Evolutionary conservation across 2,797 vertebrate species (phyloP).

Genomic region (Agapornis canus): DNA sequence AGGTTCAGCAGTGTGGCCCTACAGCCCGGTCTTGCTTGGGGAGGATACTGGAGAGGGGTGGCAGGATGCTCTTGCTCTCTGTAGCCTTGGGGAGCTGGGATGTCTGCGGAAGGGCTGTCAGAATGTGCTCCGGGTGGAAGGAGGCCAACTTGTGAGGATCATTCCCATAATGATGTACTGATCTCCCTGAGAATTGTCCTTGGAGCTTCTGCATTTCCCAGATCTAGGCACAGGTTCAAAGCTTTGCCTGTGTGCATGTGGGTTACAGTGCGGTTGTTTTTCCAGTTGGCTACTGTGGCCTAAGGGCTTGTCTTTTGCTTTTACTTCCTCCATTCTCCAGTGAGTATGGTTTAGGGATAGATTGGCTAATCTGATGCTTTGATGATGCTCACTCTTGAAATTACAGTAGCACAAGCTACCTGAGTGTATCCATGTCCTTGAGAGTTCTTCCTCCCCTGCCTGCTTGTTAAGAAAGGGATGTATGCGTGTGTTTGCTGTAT

Average conservation of each 20-base stretch:
- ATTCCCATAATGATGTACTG: fast-evolving
- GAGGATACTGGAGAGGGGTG: neutral
- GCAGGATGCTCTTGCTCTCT: too few relatives aligned
- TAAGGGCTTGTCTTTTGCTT: neutral
- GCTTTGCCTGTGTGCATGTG: neutral
- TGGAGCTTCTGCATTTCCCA: neutral
- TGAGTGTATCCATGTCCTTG: neutral
- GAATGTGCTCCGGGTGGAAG: neutral
- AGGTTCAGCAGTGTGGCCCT: neutral
- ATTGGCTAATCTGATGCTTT: neutral
- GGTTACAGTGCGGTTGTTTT: neutral
- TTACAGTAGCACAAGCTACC: neutral
- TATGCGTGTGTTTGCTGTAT: neutral
- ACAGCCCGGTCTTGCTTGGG: too few relatives aligned
- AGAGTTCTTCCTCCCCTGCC: neutral
- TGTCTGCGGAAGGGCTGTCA: neutral
- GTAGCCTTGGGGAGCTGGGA: neutral
- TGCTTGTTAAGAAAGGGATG: fast-evolving
- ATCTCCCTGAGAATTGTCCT: neutral
- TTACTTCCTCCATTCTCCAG: neutral
- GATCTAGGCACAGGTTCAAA: neutral
- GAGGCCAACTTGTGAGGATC: neutral
- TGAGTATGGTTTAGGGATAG: neutral
- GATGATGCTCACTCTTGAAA: neutral
- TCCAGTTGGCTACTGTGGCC: neutral